Evolutionary conservation across 2,113 vertebrate genomes (phyloP).

Genomic region (Esox niger): DNA sequence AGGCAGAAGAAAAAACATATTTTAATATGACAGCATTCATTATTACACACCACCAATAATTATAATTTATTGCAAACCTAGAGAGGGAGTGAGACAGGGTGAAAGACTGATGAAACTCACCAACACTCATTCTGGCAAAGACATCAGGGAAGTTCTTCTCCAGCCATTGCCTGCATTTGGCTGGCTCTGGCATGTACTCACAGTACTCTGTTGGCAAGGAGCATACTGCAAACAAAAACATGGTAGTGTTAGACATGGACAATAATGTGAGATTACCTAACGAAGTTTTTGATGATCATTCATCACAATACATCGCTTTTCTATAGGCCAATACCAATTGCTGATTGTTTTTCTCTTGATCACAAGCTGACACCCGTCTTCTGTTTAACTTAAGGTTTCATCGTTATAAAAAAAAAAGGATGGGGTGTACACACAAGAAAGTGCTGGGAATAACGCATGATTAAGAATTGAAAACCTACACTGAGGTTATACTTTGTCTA

Average conservation of each 20-base stretch:
- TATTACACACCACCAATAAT: background rate
- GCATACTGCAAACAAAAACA: slow-evolving; percentile 65
- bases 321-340: no score
- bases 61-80: background rate
- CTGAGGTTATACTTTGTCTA: no score
- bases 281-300: background rate
- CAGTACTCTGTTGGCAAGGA: slow-evolving; percentile 88
- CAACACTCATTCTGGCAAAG: slow-evolving; percentile 94
- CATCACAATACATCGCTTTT: no score
- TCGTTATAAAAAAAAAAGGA: no score
- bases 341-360: no score
- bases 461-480: no score
- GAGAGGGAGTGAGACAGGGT: background rate
- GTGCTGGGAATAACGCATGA: no score
- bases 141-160: slow-evolving; percentile 98
- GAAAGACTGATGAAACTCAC: slow-evolving; percentile 69
- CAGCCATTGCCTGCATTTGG: slow-evolving; percentile 97
- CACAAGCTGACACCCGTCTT: no score
- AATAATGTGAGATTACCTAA: background rate
- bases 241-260: background rate
- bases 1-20: slow-evolving; percentile 8
- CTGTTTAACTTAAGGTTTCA: no score
- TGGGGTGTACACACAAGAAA: no score
- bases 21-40: background rate
- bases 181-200: slow-evolving; percentile 97